Evolutionary conservation across 2,797 vertebrate species (phyloP).

Genomic region (Centroberyx gerrardi): DNA sequence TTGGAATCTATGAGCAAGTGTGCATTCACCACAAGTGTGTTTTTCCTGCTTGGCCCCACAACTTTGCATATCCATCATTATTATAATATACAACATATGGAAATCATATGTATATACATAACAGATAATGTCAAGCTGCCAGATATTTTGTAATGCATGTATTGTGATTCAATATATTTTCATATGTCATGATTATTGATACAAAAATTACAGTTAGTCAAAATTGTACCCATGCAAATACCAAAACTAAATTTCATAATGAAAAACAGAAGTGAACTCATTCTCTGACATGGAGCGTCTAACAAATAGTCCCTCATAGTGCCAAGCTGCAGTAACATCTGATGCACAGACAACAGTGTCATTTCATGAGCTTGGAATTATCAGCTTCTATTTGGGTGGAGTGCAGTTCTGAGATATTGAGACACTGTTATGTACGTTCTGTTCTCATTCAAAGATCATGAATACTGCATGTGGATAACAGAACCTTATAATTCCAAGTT

Average conservation of each 20-base stretch:
- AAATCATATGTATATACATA: too few relatives aligned
- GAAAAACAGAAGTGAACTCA: conserved; percentile 24
- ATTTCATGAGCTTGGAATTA: conserved; percentile 45
- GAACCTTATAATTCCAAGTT: conserved; percentile 5
- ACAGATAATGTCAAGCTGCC: conserved; percentile 9
- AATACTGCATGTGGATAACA: too few relatives aligned
- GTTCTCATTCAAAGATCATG: too few relatives aligned
- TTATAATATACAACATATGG: too few relatives aligned
- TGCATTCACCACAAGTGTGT: too few relatives aligned
- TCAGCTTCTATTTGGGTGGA: conserved; percentile 46
- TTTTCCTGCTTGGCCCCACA: too few relatives aligned
- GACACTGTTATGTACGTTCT: conserved; percentile 19
- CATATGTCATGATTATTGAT: conserved; percentile 43
- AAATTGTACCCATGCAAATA: conserved; percentile 36
- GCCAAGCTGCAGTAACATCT: conserved; percentile 38
- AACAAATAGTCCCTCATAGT: conserved; percentile 26
- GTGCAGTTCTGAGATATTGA: conserved; percentile 23
- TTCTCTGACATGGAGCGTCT: conserved; percentile 22
- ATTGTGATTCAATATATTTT: conserved; percentile 1
- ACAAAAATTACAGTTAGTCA: conserved; percentile 27
- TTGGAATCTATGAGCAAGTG: too few relatives aligned
- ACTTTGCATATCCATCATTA: too few relatives aligned
- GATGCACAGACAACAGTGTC: conserved; percentile 38
- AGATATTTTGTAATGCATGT: not conserved
- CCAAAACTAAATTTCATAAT: conserved; percentile 47